Base-by-base conservation (phyloP, 2,888 invertebrate species). In the Drosophila helvetica region DNA sequence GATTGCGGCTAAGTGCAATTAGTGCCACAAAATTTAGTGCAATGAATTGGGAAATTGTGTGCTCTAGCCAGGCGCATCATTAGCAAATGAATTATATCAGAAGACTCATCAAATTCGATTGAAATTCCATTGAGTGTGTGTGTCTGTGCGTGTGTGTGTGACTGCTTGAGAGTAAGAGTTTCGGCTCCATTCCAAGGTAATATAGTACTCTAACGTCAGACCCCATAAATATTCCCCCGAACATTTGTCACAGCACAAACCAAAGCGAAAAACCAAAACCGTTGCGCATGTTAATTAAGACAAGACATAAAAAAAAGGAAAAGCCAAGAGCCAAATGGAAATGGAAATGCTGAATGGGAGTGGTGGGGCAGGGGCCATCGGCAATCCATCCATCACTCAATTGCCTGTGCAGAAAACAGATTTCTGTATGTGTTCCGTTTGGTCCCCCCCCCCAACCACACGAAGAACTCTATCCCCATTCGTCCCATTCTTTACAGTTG, bases 311-410 rank as follows among this genome's bases (percentile, higher is more conserved):
- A 60, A 42, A 17, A 50, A 42, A 51, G 30, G 47, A 61, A 59
- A 27, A 58, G 63, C 15, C 6, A 30, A 30, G 47, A 30, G 27
- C 53, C 53, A 48, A 27, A 48, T 22, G 38, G 33, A 48, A 27
- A 48, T 22, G 38, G 33, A 60, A 47, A 69, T 73, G 52, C 64
- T 57, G 45, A 60, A 42, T 63, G 69, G 45, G 33, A 54, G 69
- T 63, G 70, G 53, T 69, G 54, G 17, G 33, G 54, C 54, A 58
- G 58, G 53, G 60, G 70, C 71, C 71, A 71, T 54, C 70, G 71
- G 59, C 74, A 72, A 71, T 57, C 61, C 71, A 84, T 84, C 80
- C 85, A 85, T 85, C 85, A 86, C 75, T 85, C 84, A 86, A 82
- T 84, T 86, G 82, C 74, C 70, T 48, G 68, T 72, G 72, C 61